Evolutionary conservation across 2,797 vertebrate species (phyloP).

Genomic region (Phalloptychus januarius): DNA sequence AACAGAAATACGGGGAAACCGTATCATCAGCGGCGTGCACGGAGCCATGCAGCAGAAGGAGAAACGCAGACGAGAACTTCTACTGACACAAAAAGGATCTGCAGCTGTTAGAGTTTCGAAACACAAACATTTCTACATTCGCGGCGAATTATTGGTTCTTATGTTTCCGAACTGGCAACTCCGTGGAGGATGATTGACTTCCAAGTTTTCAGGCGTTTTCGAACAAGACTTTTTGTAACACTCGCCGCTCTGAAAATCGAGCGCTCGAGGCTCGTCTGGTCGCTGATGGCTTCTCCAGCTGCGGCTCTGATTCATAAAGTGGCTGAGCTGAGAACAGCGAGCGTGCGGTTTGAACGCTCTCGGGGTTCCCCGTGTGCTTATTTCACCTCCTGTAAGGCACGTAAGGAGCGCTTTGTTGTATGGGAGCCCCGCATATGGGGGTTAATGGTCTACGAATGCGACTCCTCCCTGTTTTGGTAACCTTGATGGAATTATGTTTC

Average conservation of each 20-base stretch:
- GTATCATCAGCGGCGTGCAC: conserved; percentile 27
- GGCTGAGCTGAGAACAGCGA: conserved; percentile 25
- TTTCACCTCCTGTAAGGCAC: background rate
- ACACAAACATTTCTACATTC: conserved; percentile 13
- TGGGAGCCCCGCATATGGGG: conserved; percentile 19
- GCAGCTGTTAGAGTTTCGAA: conserved; percentile 25
- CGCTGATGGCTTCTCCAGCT: conserved; percentile 64
- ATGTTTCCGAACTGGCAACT: conserved; percentile 20
- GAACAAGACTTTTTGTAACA: conserved; percentile 24
- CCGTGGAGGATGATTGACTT: conserved; percentile 16
- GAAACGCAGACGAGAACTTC: conserved; percentile 14
- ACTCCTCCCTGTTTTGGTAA: conserved; percentile 18
- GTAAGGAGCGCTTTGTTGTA: conserved; percentile 24
- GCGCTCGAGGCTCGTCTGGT: conserved; percentile 26
- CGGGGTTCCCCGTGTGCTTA: conserved; percentile 13
- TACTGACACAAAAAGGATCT: conserved; percentile 13
- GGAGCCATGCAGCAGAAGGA: background rate
- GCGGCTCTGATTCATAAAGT: conserved; percentile 49
- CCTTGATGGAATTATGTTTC: conserved; percentile 7
- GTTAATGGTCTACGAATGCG: conserved; percentile 20
- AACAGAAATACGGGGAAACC: conserved; percentile 61
- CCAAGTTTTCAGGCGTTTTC: conserved; percentile 12
- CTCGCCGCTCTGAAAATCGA: conserved; percentile 26
- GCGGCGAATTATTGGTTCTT: conserved; percentile 13
- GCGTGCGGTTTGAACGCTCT: conserved; percentile 22